Base-by-base conservation (phyloP, 2,888 invertebrate genomes). In the Heliconius aoede region DNA sequence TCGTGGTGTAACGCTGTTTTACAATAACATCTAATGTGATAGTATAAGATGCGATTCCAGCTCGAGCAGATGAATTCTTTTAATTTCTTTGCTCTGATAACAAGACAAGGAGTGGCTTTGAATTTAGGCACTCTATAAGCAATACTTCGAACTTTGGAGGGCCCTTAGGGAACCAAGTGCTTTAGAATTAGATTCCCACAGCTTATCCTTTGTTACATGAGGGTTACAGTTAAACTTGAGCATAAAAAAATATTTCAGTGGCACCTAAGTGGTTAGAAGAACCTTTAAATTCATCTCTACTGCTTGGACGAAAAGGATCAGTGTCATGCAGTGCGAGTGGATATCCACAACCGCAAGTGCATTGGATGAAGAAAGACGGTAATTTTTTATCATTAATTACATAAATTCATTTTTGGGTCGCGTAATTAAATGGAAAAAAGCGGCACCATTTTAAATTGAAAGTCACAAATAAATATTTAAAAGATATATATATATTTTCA, bases 321-420 rank as follows among this genome's bases (percentile, higher is more conserved):
- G 95, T 97, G 61, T 96, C 96, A 72, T 98, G 98, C 88, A 96
- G 96, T 82, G 97, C 97, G 1, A 96, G 96, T 83, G 98, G 98
- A 72, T 97, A 97, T 88, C 98, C 98, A 15, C 95, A 96, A 82
- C 97, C 97, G 7, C 95, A 95, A 86, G 96, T 96, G 79, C 96
- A 95, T 81, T 97, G 97, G 97, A 96, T 96, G 90, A 97, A 97
- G 87, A 97, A 97, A 86, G 95, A 96, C 89, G 96, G 96, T 96
- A 91, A 28, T 26, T 60, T 15, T 15, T n/a, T n/a, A 15, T 24
- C 73, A 32, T 18, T 13, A n/a, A 30, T 64, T 18, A 13, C 60
- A 7, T 40, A 15, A 15, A 18, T 24, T 9, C 5, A 4, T 13
- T 32, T 9, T 28, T 21, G 32, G 4, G 28, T 9, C 3, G 21